Conservation (phyloP, 2,888 invertebrate genomes). For the Macrophya alboannulata region DNA sequence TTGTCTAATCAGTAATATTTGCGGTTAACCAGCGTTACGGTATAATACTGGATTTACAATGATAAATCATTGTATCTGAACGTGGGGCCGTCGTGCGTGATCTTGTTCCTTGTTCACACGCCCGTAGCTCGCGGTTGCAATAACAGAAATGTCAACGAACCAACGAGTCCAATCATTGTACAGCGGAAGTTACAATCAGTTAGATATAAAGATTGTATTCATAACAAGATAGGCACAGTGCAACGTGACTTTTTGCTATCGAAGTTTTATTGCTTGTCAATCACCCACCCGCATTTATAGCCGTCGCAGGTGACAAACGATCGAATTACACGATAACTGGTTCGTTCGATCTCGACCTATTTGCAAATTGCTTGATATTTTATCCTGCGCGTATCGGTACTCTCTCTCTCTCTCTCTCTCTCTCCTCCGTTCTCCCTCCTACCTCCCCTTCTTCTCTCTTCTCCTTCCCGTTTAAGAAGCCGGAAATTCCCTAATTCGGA, state of each 20-base stretch:
- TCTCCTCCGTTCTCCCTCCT: background rate
- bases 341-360: conserved; percentile 38
- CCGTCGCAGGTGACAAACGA: conserved; percentile 40
- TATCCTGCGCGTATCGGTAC: background rate
- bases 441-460: background rate
- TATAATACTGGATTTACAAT: background rate
- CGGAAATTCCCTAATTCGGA: conserved; percentile 42
- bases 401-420: background rate
- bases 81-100: background rate
- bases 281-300: conserved; percentile 31
- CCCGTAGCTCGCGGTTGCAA: background rate
- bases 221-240: conserved; percentile 37
- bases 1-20: background rate
- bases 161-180: conserved; percentile 11
- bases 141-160: conserved; percentile 42
- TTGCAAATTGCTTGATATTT: conserved; percentile 42
- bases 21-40: too few relatives aligned
- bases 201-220: conserved; percentile 38
- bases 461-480: background rate
- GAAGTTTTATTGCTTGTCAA: conserved; percentile 41
- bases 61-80: background rate
- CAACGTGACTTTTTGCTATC: conserved; percentile 31
- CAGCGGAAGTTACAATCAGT: conserved; percentile 44
- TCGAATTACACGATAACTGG: conserved; percentile 42
- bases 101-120: conserved; percentile 18